These are phyloP conservation scores for Cylindroiulus punctatus DNA, from an alignment of 2,888 invertebrate species.

Conservation along the genomic window DNA sequence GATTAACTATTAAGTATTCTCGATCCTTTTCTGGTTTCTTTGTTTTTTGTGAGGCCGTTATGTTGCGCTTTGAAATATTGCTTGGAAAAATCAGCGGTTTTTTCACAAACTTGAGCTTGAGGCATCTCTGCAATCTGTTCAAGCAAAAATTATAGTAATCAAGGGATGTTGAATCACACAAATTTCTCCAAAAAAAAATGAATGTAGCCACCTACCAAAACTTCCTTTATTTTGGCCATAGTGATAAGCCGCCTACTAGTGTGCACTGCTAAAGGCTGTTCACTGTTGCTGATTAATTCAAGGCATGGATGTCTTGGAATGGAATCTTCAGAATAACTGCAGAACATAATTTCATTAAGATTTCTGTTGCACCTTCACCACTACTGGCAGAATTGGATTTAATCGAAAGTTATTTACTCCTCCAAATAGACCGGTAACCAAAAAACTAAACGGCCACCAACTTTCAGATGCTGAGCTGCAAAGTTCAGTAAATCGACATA, in stretches of 20 bases:
- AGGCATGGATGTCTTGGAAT: slow-evolving; percentile 86
- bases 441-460: slow-evolving; percentile 86
- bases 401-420: slow-evolving; percentile 62
- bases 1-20: background rate
- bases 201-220: slow-evolving; percentile 62
- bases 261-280: slow-evolving; percentile 84
- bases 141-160: background rate
- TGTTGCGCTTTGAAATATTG: slow-evolving; percentile 46
- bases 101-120: background rate
- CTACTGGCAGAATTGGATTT: background rate
- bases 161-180: background rate
- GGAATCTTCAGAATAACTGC: slow-evolving; percentile 73
- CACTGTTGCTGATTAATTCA: slow-evolving; percentile 81
- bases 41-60: background rate
- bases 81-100: slow-evolving; percentile 26
- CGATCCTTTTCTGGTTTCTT: background rate
- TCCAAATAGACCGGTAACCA: slow-evolving; percentile 94
- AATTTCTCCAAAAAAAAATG: background rate
- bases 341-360: slow-evolving; percentile 39
- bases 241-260: slow-evolving; percentile 86
- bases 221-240: slow-evolving; percentile 79
- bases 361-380: background rate
- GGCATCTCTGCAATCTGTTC: slow-evolving; percentile 15
- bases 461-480: slow-evolving; percentile 78
- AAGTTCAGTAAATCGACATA: slow-evolving; percentile 86